Evolutionary conservation across 2,113 vertebrate species (phyloP).

Genomic region (Gallinago undulata): DNA sequence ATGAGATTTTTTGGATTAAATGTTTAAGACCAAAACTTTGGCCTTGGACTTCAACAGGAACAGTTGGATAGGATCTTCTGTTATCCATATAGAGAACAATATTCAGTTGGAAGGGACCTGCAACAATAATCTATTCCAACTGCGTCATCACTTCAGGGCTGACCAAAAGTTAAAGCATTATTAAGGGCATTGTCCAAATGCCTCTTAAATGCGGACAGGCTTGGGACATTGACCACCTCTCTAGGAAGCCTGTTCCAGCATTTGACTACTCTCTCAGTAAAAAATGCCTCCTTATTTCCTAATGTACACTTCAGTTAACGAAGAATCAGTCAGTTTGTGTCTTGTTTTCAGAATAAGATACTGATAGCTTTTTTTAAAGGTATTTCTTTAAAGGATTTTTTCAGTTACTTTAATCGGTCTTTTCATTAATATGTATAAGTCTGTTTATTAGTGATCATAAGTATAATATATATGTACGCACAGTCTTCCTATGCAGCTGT

Average conservation of each 20-base stretch:
- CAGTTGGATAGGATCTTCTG: not conserved
- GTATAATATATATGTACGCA: too few relatives aligned
- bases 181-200: not conserved
- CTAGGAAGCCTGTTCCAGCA: not conserved
- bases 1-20: not conserved
- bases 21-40: not conserved
- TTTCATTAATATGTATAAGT: not conserved
- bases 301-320: not conserved
- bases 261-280: not conserved
- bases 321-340: not conserved
- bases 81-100: not conserved
- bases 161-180: not conserved
- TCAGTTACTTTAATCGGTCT: not conserved
- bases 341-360: not conserved
- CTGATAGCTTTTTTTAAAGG: not conserved
- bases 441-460: not conserved
- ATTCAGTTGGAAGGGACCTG: not conserved
- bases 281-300: not conserved
- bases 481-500: not conserved
- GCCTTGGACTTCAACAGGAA: not conserved
- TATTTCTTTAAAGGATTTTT: not conserved
- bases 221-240: not conserved
- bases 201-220: not conserved
- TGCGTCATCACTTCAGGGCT: not conserved
- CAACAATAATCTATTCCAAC: fast-evolving